Percentiles rank a stretch among this genome's conserved stretches.
phyloP scores from a whole-genome alignment of 2,113 vertebrate species.

The Pseudois nayaur region DNA sequence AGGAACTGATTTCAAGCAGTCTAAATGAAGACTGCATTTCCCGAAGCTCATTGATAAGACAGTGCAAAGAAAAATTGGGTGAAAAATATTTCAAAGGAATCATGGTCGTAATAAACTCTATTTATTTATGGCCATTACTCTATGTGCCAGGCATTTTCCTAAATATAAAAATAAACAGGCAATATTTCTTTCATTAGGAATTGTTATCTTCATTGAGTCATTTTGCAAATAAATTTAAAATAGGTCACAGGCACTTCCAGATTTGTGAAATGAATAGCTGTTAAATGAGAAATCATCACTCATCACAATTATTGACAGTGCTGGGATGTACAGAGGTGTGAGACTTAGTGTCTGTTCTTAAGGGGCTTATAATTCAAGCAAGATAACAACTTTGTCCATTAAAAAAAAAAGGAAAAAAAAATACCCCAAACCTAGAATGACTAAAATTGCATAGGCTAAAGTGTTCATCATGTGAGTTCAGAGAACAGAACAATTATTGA shows the following conservation, averaged over 20 bases:
- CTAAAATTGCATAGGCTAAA: background rate
- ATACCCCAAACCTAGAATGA: background rate
- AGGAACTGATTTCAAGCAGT: background rate
- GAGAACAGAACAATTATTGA: background rate
- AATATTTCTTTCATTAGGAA: background rate
- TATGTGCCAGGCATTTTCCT: background rate
- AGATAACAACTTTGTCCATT: background rate
- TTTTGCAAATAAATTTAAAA: conserved; percentile 28
- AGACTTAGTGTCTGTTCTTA: background rate
- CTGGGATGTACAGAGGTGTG: background rate
- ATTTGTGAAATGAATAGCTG: background rate
- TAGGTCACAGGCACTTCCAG: background rate
- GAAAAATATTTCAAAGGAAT: background rate
- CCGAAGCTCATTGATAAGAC: background rate
- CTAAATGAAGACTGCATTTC: background rate
- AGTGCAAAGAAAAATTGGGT: background rate
- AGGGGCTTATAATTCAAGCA: background rate
- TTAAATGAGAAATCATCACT: background rate
- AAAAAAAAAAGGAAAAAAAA: background rate
- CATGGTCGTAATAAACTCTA: background rate
- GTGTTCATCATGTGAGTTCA: background rate
- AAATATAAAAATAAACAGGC: conserved; percentile 26
- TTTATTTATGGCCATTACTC: background rate
- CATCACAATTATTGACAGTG: background rate
- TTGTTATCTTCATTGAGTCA: background rate